Conservation (phyloP, 2,888 invertebrate genomes). For the Tillus elongatus region DNA sequence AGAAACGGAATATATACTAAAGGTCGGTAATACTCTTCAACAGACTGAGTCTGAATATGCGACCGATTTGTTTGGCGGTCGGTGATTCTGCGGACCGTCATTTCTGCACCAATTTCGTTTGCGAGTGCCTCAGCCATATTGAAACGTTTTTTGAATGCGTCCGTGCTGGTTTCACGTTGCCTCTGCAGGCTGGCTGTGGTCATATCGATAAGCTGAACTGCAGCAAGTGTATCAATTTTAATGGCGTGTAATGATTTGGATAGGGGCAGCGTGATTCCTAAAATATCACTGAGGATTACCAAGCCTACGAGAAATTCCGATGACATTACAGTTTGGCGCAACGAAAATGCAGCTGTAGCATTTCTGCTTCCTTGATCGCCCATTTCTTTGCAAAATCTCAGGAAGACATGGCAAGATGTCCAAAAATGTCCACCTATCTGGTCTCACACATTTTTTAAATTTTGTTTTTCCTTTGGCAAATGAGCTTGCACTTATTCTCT, state of each 20-base stretch:
- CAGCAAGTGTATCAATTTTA: constrained; percentile 7
- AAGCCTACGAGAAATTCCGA: constrained; percentile 6
- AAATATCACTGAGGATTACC: constrained; percentile 6
- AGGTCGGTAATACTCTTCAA: constrained; percentile 8
- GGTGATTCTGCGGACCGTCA: constrained; percentile 1
- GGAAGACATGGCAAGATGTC: constrained; percentile 8
- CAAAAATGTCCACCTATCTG: constrained; percentile 6
- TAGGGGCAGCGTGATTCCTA: constrained; percentile 7
- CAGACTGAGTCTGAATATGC: constrained; percentile 7
- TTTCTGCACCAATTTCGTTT: constrained; percentile 3
- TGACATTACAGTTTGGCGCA: constrained; percentile 4
- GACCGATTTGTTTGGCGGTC: constrained; percentile 1
- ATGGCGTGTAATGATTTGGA: background rate
- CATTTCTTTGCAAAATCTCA: constrained; percentile 9
- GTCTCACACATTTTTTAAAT: constrained; percentile 3
- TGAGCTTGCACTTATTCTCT: constrained; percentile 7
- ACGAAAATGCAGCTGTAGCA: constrained; percentile 8
- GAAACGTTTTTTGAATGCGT: constrained; percentile 5
- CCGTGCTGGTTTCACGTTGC: background rate
- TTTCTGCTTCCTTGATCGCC: constrained; percentile 5
- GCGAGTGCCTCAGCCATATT: constrained; percentile 4
- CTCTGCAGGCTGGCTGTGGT: constrained; percentile 5
- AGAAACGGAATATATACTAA: constrained; percentile 5
- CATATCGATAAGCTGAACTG: constrained; percentile 5
- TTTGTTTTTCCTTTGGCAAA: constrained; percentile 2